Conservation (phyloP, 2,113 vertebrate species). For the Hoplias malabaricus region DNA sequence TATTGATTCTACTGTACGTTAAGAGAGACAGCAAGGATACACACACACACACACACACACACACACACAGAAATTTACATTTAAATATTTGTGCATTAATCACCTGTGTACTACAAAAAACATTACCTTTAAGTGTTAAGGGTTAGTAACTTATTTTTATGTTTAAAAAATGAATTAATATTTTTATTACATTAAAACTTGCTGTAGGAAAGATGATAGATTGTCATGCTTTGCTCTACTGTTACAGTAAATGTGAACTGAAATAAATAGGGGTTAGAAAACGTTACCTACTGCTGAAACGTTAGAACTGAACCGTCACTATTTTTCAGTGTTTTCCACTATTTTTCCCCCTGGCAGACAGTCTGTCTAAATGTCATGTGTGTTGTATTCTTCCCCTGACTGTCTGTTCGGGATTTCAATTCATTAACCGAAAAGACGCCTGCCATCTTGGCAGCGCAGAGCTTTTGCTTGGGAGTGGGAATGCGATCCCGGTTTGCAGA, state of each 20-base stretch:
- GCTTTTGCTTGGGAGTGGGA: constrained; percentile 22
- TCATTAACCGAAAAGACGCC: constrained; percentile 45
- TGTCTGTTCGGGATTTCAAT: constrained; percentile 38
- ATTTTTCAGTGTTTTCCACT: constrained; percentile 27
- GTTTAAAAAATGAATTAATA: background rate
- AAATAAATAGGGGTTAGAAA: constrained; percentile 12
- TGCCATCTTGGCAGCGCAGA: constrained; percentile 24
- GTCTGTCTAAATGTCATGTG: constrained; percentile 44
- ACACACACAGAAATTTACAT: too few relatives aligned
- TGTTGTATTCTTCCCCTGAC: constrained; percentile 35
- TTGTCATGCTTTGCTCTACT: background rate
- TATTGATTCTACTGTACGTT: too few relatives aligned
- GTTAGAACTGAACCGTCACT: constrained; percentile 1
- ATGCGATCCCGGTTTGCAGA: background rate
- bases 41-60: too few relatives aligned
- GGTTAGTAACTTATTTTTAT: background rate
- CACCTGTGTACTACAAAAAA: background rate
- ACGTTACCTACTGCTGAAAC: constrained; percentile 26
- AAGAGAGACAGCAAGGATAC: too few relatives aligned
- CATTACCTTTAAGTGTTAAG: background rate
- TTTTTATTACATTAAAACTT: background rate
- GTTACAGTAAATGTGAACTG: background rate
- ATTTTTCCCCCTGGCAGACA: constrained; percentile 37
- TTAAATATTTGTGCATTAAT: background rate
- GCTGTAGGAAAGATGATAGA: background rate